phyloP scores from a whole-genome alignment of 2,797 vertebrate species.

The Pempheris klunzingeri region DNA sequence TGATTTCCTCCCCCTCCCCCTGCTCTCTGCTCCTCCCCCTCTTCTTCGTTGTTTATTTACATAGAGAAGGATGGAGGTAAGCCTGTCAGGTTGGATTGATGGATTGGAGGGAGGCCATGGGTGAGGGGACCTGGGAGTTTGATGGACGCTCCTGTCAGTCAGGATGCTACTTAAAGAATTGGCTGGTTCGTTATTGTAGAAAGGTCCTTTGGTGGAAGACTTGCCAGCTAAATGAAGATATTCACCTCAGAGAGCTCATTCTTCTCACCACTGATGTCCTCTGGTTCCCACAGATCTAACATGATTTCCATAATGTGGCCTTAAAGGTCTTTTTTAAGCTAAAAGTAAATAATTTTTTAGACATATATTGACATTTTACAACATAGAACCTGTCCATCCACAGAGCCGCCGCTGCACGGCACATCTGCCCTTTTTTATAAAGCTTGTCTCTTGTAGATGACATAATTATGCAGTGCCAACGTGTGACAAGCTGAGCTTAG shows the following conservation, averaged over 20 bases:
- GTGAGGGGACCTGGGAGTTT: constrained; percentile 68
- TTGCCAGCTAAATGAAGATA: constrained; percentile 32
- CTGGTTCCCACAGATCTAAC: constrained; percentile 22
- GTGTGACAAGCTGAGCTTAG: constrained; percentile 73
- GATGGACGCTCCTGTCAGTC: constrained; percentile 73
- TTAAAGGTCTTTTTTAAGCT: constrained; percentile 29
- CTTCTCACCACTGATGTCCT: neutral
- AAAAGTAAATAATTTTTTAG: constrained; percentile 56
- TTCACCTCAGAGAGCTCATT: constrained; percentile 12
- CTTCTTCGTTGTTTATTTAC: constrained; percentile 78
- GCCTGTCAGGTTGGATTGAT: constrained; percentile 72
- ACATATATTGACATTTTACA: constrained; percentile 55
- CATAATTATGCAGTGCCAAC: constrained; percentile 81
- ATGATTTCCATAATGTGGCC: constrained; percentile 29
- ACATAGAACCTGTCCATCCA: constrained; percentile 37
- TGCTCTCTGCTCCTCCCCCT: constrained; percentile 38
- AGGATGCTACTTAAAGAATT: constrained; percentile 70
- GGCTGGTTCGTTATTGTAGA: constrained; percentile 61
- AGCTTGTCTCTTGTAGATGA: constrained; percentile 68
- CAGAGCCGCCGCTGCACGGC: constrained; percentile 16
- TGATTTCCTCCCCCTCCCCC: constrained; percentile 37
- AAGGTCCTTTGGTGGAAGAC: constrained; percentile 31
- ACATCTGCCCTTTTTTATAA: constrained; percentile 70
- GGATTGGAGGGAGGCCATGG: constrained; percentile 65
- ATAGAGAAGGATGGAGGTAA: constrained; percentile 52